A percentile compares a stretch with the other conserved stretches of the same genome.
These are phyloP conservation scores for Ataeniobius toweri DNA, from an alignment of 2,797 vertebrate genomes.

Conservation along the genomic window DNA sequence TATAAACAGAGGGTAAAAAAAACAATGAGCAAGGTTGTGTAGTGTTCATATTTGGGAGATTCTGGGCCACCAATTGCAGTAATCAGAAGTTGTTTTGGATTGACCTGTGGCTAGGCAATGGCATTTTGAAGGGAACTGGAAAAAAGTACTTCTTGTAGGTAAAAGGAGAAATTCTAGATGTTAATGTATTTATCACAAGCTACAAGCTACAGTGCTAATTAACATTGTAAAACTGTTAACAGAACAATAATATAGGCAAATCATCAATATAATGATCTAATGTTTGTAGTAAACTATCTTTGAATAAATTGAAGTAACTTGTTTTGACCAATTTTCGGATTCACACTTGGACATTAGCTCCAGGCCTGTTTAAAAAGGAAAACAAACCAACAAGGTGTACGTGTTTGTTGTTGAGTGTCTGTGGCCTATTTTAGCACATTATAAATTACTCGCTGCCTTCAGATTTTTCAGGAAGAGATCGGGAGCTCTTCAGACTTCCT, in stretches of 20 bases:
- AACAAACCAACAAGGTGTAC: neutral
- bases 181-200: neutral
- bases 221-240: neutral
- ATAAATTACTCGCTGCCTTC: conserved; percentile 15
- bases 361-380: neutral
- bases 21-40: neutral
- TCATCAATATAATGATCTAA: neutral
- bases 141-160: neutral
- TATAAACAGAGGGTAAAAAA: neutral
- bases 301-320: neutral
- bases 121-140: neutral
- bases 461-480: conserved; percentile 52
- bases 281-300: neutral
- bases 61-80: neutral
- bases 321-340: neutral
- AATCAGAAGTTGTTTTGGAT: neutral
- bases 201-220: neutral
- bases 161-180: neutral
- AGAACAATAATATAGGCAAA: neutral
- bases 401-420: neutral
- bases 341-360: neutral
- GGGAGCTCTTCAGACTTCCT: conserved; percentile 47
- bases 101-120: neutral
- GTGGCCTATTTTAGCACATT: conserved; percentile 12
- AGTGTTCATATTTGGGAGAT: neutral